Conservation (phyloP, 1,140 invertebrate genomes). For the Octopus sinensis region DNA sequence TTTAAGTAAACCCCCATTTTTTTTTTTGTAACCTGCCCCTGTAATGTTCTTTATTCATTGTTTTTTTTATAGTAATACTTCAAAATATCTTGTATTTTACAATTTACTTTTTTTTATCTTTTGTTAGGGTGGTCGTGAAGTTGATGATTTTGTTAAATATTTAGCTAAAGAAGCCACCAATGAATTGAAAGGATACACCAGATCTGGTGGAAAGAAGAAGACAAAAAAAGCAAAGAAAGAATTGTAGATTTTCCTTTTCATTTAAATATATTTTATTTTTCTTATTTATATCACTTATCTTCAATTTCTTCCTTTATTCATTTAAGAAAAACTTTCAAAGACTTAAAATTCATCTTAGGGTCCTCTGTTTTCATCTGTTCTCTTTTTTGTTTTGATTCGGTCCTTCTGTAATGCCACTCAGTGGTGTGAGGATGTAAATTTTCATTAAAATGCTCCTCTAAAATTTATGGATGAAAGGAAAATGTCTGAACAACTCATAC, state of each 20-base stretch:
- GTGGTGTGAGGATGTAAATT: conserved; percentile 6
- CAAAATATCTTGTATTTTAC: background rate
- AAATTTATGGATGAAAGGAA: conserved; percentile 2
- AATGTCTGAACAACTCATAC: background rate
- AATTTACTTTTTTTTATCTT: conserved; percentile 27
- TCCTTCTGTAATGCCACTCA: background rate
- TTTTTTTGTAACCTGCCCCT: background rate
- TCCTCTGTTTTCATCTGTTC: background rate
- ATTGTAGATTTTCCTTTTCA: conserved; percentile 1
- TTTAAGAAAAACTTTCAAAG: conserved; percentile 1
- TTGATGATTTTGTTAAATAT: conserved; percentile 95
- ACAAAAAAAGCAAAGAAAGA: background rate
- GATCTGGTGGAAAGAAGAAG: conserved; percentile 81
- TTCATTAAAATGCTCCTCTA: background rate
- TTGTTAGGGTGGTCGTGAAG: conserved; percentile 80
- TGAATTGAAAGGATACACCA: conserved; percentile 83
- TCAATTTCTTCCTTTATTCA: background rate
- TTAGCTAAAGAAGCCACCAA: conserved; percentile 87
- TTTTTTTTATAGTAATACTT: background rate
- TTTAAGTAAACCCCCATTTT: background rate
- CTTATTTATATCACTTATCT: background rate
- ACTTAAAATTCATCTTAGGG: background rate
- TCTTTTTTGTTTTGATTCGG: background rate
- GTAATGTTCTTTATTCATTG: background rate
- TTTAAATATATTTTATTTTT: background rate